Conservation (phyloP, 1,140 invertebrate genomes). For the Sitophilus oryzae region DNA sequence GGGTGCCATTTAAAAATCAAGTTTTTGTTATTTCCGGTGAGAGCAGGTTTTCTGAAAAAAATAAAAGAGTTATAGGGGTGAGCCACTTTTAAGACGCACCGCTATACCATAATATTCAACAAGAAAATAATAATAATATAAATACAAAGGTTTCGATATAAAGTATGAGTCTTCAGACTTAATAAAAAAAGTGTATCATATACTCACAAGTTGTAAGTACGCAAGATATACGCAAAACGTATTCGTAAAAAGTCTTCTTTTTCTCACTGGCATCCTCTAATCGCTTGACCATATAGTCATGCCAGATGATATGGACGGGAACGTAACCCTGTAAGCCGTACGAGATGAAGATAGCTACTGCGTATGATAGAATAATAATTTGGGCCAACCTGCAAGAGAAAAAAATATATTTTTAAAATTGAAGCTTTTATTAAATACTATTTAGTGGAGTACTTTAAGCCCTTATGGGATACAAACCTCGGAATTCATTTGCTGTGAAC, state of each 20-base stretch:
- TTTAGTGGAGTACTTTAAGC: too few relatives aligned
- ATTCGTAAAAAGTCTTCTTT: constrained; percentile 52
- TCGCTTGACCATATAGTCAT: constrained; percentile 58
- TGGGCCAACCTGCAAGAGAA: constrained; percentile 64
- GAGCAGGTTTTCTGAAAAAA: too few relatives aligned
- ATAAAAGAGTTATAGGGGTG: too few relatives aligned
- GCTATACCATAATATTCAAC: too few relatives aligned
- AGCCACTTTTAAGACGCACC: too few relatives aligned
- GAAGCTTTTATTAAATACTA: too few relatives aligned
- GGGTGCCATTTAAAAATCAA: too few relatives aligned
- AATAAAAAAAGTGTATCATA: constrained; percentile 1
- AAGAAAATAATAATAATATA: neutral
- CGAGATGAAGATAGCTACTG: constrained; percentile 81
- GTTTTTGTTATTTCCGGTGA: too few relatives aligned
- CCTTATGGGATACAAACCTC: too few relatives aligned
- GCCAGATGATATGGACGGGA: constrained; percentile 85
- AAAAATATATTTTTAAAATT: too few relatives aligned
- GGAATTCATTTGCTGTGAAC: too few relatives aligned
- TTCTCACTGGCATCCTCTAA: constrained; percentile 46
- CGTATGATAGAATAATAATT: constrained; percentile 75
- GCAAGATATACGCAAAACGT: constrained; percentile 56
- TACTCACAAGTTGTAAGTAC: constrained; percentile 71
- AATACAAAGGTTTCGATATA: neutral
- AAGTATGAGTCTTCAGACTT: neutral
- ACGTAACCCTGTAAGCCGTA: constrained; percentile 94